phyloP scores from a whole-genome alignment of 2,113 vertebrate species.

The Trachemys scripta region DNA sequence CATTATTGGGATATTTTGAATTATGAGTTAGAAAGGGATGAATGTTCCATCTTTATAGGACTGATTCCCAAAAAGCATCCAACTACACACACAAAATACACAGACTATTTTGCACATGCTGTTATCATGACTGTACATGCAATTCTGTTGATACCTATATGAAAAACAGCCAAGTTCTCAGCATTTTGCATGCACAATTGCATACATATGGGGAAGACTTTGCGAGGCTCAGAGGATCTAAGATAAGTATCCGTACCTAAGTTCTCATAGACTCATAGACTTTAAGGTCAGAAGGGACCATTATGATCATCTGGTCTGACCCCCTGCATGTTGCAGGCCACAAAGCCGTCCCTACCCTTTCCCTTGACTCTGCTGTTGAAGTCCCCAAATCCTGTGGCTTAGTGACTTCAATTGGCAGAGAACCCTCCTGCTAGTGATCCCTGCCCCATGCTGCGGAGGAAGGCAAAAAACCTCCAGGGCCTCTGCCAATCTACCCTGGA shows the following conservation, averaged over 20 bases:
- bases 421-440: too few relatives aligned
- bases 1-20: neutral
- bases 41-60: neutral
- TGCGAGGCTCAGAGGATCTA: slow-evolving; percentile 67
- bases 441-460: too few relatives aligned
- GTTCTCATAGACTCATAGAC: too few relatives aligned
- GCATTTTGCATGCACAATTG: slow-evolving; percentile 47
- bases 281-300: too few relatives aligned
- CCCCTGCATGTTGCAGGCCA: too few relatives aligned
- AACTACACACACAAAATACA: neutral
- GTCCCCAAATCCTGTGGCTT: too few relatives aligned
- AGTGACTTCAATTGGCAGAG: too few relatives aligned
- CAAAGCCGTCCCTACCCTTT: too few relatives aligned
- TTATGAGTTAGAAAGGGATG: neutral
- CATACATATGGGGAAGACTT: slow-evolving; percentile 55
- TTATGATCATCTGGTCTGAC: too few relatives aligned
- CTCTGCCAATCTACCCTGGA: too few relatives aligned
- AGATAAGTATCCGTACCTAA: slow-evolving; percentile 35
- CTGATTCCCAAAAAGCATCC: neutral
- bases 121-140: slow-evolving; percentile 32
- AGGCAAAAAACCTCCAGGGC: too few relatives aligned
- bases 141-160: slow-evolving; percentile 30
- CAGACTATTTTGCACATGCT: slow-evolving; percentile 45
- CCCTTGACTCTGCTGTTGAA: too few relatives aligned
- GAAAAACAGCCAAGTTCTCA: neutral